Percentiles rank a stretch among this genome's conserved stretches.
phyloP scores from a whole-genome alignment of 2,888 invertebrate species.

The Drosophila kambysellisi region DNA sequence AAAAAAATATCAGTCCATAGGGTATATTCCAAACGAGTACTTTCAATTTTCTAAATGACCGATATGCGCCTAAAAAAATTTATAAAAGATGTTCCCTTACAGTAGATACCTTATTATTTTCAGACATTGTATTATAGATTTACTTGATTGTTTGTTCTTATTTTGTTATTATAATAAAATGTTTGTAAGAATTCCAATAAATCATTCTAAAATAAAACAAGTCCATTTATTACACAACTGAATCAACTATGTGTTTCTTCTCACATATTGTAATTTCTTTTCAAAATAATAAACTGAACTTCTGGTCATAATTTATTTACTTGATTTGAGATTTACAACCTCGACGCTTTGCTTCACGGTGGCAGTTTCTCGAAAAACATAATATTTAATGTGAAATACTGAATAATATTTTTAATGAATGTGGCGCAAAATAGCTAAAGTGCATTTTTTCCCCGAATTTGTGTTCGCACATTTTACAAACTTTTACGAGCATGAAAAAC shows the following conservation, averaged over 20 bases:
- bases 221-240: slow-evolving; percentile 6
- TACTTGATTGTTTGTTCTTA: slow-evolving; percentile 5
- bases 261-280: background rate
- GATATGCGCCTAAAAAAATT: background rate
- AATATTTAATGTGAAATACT: slow-evolving; percentile 4
- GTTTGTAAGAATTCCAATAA: background rate
- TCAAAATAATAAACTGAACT: slow-evolving; percentile 3
- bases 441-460: slow-evolving; percentile 35
- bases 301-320: slow-evolving; percentile 11
- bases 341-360: slow-evolving; percentile 21
- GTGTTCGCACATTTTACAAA: slow-evolving; percentile 14
- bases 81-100: too few species aligned
- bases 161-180: background rate
- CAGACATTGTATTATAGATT: background rate
- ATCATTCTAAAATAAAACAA: background rate
- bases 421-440: slow-evolving; percentile 19
- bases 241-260: background rate
- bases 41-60: background rate
- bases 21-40: background rate
- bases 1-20: background rate
- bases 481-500: slow-evolving; percentile 7
- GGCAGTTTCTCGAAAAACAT: slow-evolving; percentile 16
- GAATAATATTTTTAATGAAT: slow-evolving; percentile 15
- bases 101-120: background rate
- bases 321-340: slow-evolving; percentile 26